These are phyloP conservation scores for Amphilophus citrinellus DNA, from an alignment of 2,113 vertebrate genomes.

Conservation along the genomic window DNA sequence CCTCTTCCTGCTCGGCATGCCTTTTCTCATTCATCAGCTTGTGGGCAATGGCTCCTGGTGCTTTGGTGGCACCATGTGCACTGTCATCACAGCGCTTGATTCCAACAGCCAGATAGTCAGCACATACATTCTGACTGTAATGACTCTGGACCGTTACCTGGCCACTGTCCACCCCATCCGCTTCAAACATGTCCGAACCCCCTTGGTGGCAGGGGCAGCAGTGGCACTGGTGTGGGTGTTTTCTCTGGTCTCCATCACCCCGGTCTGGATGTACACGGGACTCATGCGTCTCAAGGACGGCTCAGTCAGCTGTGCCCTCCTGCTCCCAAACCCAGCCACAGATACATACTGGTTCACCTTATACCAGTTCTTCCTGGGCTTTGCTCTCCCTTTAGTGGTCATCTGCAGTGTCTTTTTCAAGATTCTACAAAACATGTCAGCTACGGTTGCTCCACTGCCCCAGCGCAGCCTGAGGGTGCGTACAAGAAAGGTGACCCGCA, in stretches of 20 bases:
- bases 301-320: slow-evolving; percentile 79
- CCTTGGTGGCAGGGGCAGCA: slow-evolving; percentile 69
- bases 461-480: slow-evolving; percentile 77
- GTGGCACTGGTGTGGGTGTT: slow-evolving; percentile 84
- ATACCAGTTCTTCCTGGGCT: slow-evolving; percentile 81
- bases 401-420: slow-evolving; percentile 85
- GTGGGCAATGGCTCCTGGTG: slow-evolving; percentile 85
- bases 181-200: slow-evolving; percentile 80
- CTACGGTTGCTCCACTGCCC: slow-evolving; percentile 82
- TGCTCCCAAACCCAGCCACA: slow-evolving; percentile 82
- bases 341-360: slow-evolving; percentile 85
- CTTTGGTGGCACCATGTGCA: slow-evolving; percentile 84
- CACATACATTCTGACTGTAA: slow-evolving; percentile 86
- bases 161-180: slow-evolving; percentile 85
- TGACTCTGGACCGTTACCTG: slow-evolving; percentile 86
- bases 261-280: slow-evolving; percentile 85
- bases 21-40: slow-evolving; percentile 87
- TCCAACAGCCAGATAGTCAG: slow-evolving; percentile 87
- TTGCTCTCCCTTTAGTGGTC: slow-evolving; percentile 79
- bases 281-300: slow-evolving; percentile 83
- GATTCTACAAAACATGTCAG: slow-evolving; percentile 86
- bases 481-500: slow-evolving; percentile 83
- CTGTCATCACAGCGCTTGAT: slow-evolving; percentile 83
- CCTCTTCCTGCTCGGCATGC: slow-evolving; percentile 86
- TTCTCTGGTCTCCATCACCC: slow-evolving; percentile 84